Percentiles rank a stretch among this genome's conserved stretches.
phyloP scores from a whole-genome alignment of 2,888 invertebrate species.

The Tachina grossa region DNA sequence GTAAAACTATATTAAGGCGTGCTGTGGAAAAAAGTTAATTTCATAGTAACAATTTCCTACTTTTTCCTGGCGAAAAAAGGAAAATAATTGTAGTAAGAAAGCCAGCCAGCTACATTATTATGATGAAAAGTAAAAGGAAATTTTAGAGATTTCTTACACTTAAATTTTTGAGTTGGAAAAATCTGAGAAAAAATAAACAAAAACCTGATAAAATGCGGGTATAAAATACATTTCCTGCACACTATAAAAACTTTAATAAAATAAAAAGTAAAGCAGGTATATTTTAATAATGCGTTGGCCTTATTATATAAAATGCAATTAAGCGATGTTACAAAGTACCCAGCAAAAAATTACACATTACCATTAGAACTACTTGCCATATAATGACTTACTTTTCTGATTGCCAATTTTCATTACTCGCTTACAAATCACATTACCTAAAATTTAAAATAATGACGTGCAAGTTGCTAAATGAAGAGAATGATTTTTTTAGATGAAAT shows the following conservation, averaged over 20 bases:
- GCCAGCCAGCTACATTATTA: neutral
- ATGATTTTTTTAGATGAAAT: too few species aligned
- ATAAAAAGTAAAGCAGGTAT: neutral
- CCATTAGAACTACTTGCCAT: too few species aligned
- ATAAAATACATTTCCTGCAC: constrained; percentile 35
- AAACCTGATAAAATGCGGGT: neutral
- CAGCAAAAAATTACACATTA: too few species aligned
- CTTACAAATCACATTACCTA: too few species aligned
- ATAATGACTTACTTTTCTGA: too few species aligned
- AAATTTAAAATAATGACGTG: too few species aligned
- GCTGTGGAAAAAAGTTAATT: constrained; percentile 50
- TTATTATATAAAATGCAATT: neutral
- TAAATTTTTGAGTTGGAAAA: constrained; percentile 11
- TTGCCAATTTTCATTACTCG: too few species aligned
- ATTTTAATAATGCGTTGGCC: neutral
- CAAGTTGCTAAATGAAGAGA: too few species aligned
- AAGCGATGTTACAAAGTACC: too few species aligned
- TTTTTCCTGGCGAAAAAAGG: constrained; percentile 27
- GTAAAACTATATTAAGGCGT: constrained; percentile 51
- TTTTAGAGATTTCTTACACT: constrained; percentile 14
- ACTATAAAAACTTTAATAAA: neutral
- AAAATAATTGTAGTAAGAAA: constrained; percentile 1
- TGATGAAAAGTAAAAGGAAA: constrained; percentile 60
- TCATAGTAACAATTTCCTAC: constrained; percentile 54
- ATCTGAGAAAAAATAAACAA: constrained; percentile 11